These are phyloP conservation scores for Trididemnum clinides DNA, from an alignment of 23 tunicate genomes.

Conservation along the genomic window DNA sequence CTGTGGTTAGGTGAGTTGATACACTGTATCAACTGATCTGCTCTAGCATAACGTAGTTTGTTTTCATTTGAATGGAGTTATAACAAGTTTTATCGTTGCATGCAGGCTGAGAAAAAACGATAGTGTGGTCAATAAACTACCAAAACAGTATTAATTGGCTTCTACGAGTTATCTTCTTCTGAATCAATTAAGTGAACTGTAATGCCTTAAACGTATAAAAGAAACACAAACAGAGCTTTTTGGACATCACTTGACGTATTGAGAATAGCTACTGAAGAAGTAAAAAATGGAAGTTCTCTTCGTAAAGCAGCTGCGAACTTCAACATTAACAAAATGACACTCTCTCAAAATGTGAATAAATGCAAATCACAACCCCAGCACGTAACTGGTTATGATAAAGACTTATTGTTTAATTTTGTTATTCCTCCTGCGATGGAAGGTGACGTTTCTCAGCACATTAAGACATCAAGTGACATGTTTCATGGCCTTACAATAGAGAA, in stretches of 20 bases:
- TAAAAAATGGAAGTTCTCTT: neutral
- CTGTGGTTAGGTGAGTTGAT: too few species aligned
- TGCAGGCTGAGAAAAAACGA: too few species aligned
- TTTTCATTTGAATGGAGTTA: too few species aligned
- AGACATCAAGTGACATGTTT: neutral
- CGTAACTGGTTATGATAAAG: neutral
- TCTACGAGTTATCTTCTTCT: too few species aligned
- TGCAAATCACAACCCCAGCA: neutral
- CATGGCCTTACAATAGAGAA: slow-evolving; percentile 6
- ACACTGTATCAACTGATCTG: too few species aligned
- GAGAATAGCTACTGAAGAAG: neutral
- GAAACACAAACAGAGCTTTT: neutral
- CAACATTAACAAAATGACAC: slow-evolving; percentile 9
- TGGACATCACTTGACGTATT: neutral
- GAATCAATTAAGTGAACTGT: too few species aligned
- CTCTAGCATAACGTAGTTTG: too few species aligned
- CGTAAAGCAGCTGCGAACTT: neutral
- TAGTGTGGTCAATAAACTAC: too few species aligned
- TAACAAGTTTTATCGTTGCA: too few species aligned
- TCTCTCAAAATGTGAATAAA: neutral
- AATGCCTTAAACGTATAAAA: neutral
- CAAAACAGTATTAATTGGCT: too few species aligned
- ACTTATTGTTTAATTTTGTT: neutral
- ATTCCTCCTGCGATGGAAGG: neutral
- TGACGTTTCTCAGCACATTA: neutral